Evolutionary conservation across 2,888 invertebrate species (phyloP), one percentile per base, ranked within the genome.

Genomic region (Caenorhabditis sinica): DNA sequence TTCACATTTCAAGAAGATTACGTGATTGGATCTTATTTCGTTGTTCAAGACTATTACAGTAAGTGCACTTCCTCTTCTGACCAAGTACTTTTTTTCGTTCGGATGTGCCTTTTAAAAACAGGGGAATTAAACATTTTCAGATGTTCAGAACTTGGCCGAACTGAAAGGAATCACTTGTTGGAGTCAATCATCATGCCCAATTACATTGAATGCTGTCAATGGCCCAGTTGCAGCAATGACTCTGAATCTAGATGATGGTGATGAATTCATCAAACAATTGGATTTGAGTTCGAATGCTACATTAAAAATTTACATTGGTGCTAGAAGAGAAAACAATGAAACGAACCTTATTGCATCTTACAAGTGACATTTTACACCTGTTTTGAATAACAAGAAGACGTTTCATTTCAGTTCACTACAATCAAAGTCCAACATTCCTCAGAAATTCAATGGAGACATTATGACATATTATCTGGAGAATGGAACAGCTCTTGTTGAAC

Each of bases 171-270:
- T 80, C 15, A 80, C 72, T 4, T 80, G 79, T 40, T 72, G 72
- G 79, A 80, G 72, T 40, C 30, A 72, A 13, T 45, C 72, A 2
- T 80, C 79, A n/a, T 80, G 79, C 25, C 72, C 72, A 17, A 56
- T 80, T 1, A 80, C 79, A 4, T 23, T 80, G 15, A 58, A 72
- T 36, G 79, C 79, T n/a, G 28, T 30, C 9, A 65, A 72, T 15
- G 79, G 79, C 45, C 79, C 79, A 11, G 79, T 71, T 28, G 56
- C 72, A 15, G 71, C 79, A 28, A 80, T 80, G 65, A 72, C 72
- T 17, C 33, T 72, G 49, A 80, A 80, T 33, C 2, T n/a, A 3
- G 72, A 65, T 17, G 72, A 80, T 49, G 65, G 66, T 4, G 56
- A 72, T 45, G 72, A 80, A 20, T 80, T 63, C 66, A n/a, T 80